Evolutionary conservation across 2,888 invertebrate genomes (phyloP), one percentile per base, ranked within the genome.

Genomic region (Auanema freiburgensis): DNA sequence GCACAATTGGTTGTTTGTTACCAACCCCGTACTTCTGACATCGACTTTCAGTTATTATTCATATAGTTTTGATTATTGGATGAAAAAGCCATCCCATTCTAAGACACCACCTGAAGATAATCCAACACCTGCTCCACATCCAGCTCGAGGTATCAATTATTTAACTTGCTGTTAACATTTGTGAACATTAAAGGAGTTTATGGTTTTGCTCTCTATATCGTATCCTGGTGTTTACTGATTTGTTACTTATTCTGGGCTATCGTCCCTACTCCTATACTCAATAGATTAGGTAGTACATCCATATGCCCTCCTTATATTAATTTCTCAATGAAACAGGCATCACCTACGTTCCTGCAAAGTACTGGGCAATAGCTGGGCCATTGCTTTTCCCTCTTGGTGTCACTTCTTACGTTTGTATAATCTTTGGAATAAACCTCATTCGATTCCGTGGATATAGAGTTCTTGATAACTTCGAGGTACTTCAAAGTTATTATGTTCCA

Each of bases 181-280:
- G n/a, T n/a, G 4, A 33, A 5, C 33, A 5, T 44, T 61, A 25
- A 23, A 65, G 65, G 62, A 41, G 71, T 74, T 21, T 74, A 74
- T 71, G 74, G 74, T 21, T 74, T 74, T 50, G 71, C 71, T 24
- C 63, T 74, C 11, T 74, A 74, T 50, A 72, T 74, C 49, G 57
- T 66, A 16, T 64, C 69, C 51, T 72, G 70, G 70, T 64, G 54
- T 42, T 55, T 79, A 33, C 67, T 89, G n/a, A 52, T 83, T 0
- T 82, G 91, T 18, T 96, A 93, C 84, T 84, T 92, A 55, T 85
- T 91, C 57, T 96, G 96, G 95, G 91, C 93, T 14, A 87, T 91
- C 76, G 86, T 90, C 63, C 93, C 93, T 0, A 89, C 90, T 76
- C 83, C 87, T 25, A 88, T 89, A 85, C 87, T 92, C 66, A 87